Evolutionary conservation across 2,888 invertebrate species (phyloP), one percentile per base, ranked within the genome.

Genomic region (Rotaria macrura): DNA sequence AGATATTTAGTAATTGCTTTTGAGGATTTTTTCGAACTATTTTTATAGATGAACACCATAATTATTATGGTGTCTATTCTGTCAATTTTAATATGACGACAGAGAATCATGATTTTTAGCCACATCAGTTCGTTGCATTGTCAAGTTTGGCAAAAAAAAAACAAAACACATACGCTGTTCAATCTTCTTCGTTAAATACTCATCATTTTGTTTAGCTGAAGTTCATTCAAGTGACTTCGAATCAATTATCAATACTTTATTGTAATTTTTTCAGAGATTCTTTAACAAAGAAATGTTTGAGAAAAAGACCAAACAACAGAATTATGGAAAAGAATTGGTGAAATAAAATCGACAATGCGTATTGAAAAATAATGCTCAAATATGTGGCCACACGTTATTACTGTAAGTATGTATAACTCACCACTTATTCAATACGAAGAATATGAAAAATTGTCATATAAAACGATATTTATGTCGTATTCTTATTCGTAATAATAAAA

Each of bases 61-160:
- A 79, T 23, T 29, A 14, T 29, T 7, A 43, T 38, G 38, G 20
- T n/a, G 2, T 79, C 1, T 79, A 79, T 87, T 29, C 91, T 84
- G 91, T 91, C 86, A 91, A 91, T 88, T 91, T 91, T 88, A 91
- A 91, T 65, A 88, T 91, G 85, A 91, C 91, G 52, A 91, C 91
- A 88, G 89, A 90, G 87, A 91, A 89, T 87, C 89, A 90, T 57
- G 91, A 91, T 87, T 88, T 88, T 79, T n/a, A n/a, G 38, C 23
- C 14, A 34, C 40, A 6, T 79, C 20, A 9, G 40, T 40, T 85
- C 87, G 88, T 79, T n/a, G 17, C 9, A 29, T 7, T 79, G 38
- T 79, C 38, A 20, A 25, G 38, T 10, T n/a, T 5, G 83, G 25
- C 2, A 47, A 47, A 49, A 47, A 23, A 9, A 25, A n/a, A 47